Evolutionary conservation across 2,797 vertebrate species (phyloP), one percentile per base, ranked within the genome.

Genomic region (Myotis myotis): DNA sequence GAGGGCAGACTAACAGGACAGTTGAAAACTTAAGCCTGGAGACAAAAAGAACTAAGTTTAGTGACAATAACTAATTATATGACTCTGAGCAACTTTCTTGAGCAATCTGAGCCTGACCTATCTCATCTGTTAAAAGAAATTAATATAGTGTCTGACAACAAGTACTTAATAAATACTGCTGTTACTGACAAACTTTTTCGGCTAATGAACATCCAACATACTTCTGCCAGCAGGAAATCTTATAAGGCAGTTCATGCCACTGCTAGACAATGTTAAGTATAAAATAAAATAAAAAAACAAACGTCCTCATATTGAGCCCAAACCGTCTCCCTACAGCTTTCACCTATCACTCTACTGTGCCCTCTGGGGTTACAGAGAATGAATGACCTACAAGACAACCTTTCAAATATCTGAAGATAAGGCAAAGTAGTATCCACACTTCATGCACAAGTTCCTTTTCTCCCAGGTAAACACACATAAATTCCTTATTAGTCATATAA

Each of bases 381-480:
- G 55, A 78, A 62, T 15, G 74, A 86, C 79, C 44, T 76, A 41
- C 5, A 55, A 36, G 55, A 44, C 16, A 66, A 47, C 19, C 44
- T 49, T 94, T 79, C 81, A 94, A 79, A 64, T 80, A 72, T 30
- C 30, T 79, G 53, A 80, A 87, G 68, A 68, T 60, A 91, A 68
- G 53, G 49, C n/a, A 28, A 87, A 86, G 41, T 64, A 75, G 3
- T 22, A 49, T n/a, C 22, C n/a, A 80, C 7, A 66, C 6, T 64
- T 72, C 28, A 74, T 16, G 38, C 25, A 36, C 3, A 81, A 75
- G 11, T 87, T 25, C 16, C 66, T 86, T 51, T 11, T 51, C 15
- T 12, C 30, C 47, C 47, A 38, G 23, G 44, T 85, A 86, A 86
- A 81, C 8, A 74, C 13, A 55, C 28, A 91, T 49, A 28, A 87